Base-by-base conservation (phyloP, 2,797 vertebrate genomes). In the Pseudopleuronectes americanus region DNA sequence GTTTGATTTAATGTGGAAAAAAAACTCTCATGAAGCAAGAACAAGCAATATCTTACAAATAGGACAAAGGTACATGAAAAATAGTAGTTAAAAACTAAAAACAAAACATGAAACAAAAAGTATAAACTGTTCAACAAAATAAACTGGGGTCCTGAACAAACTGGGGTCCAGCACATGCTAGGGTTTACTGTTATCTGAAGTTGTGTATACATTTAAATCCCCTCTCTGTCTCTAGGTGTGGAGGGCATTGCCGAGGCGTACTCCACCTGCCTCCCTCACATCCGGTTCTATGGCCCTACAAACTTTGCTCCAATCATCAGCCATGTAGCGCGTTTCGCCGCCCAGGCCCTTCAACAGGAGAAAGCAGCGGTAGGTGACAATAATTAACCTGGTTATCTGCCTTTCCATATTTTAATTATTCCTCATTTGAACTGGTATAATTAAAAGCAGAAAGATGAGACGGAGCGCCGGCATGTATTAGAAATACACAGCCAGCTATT, bases 301-400 rank as follows among this genome's bases (percentile, higher is more conserved):
- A 99, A 99, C 87, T 99, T 99, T 75, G 93, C 97, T 65, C 97
- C 98, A 19, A 99, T 99, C 59, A 91, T 99, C 91, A 99, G 95
- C 89, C 98, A 99, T 0, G 98, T 99, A 80, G 97, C 97, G 0
- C 95, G 96, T 9, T 99, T 99, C 6, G 98, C 98, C 0, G 94
- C 95, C 22, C 97, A 99, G 89, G 98, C 97, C 19, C 96, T 95
- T 2, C 96, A 98, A 1, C 97, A 99, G 76, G 94, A 96, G 60
- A 93, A 95, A 5, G 97, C 97, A 56, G 95, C 93, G 0, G 98
- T 99, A 82, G 92, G 97, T 94, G 49, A 59, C 68, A 28, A 26
- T 33, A 3, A 1, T 24, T 45, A 24, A 48, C 22, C 52, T 56
- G 21, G 51, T 71, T 17, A 61, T 45, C 49, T 55, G 4, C 38